Conservation (phyloP, 1,140 invertebrate species). For the Acromyrmex charruanus region DNA sequence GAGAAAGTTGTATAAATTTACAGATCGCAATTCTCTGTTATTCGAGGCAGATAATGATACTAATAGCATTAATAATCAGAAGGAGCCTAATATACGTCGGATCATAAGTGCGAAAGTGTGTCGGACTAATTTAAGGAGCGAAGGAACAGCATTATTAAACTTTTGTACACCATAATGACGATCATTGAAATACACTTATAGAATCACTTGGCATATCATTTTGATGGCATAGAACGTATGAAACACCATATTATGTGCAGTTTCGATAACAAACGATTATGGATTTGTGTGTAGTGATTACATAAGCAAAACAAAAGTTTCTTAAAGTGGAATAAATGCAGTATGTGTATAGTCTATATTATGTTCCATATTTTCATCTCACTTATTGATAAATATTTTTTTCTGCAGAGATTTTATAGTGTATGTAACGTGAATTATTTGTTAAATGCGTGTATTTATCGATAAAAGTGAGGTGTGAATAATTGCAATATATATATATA, state of each 20-base stretch:
- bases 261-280: neutral
- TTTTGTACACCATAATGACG: neutral
- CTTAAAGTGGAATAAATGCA: neutral
- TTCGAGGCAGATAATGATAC: slow-evolving; percentile 17
- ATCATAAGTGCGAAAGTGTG: slow-evolving; percentile 10
- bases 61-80: slow-evolving; percentile 33
- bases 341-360: neutral
- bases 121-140: neutral
- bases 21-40: neutral
- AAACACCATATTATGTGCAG: neutral
- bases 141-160: slow-evolving; percentile 16
- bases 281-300: neutral
- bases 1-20: slow-evolving; percentile 20
- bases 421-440: too few relatives aligned
- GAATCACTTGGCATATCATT: neutral
- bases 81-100: neutral
- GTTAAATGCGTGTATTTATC: too few relatives aligned
- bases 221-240: neutral
- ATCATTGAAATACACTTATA: neutral
- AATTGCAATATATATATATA: too few relatives aligned
- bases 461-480: too few relatives aligned
- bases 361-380: too few relatives aligned
- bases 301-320: neutral
- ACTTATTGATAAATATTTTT: too few relatives aligned
- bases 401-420: too few relatives aligned